Evolutionary conservation across 23 tunicate genomes (phyloP).

Genomic region (Corella eumyota): DNA sequence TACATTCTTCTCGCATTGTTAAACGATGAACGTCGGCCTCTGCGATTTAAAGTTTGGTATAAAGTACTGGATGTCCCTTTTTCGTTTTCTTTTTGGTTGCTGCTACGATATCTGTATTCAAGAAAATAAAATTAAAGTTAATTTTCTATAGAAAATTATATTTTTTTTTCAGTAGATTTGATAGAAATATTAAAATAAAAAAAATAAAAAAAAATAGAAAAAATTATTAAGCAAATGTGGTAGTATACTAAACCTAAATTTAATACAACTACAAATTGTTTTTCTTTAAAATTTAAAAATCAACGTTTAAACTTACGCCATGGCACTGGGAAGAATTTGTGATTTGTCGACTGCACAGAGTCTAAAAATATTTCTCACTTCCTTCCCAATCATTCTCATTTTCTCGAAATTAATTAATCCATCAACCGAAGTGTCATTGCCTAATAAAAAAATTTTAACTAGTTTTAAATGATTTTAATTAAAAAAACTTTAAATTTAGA

Average conservation of each 20-base stretch:
- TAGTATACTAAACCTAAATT: not conserved
- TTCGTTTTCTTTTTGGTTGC: conserved; percentile 46
- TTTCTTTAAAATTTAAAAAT: not conserved
- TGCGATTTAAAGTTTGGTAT: conserved; percentile 65
- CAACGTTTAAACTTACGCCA: conserved; percentile 30
- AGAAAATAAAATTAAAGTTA: too few species aligned
- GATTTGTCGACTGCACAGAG: conserved; percentile 59
- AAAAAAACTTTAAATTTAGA: too few species aligned
- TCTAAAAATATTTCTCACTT: conserved; percentile 73
- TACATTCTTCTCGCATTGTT: conserved; percentile 77
- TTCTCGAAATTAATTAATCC: conserved; percentile 93
- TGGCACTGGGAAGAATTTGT: conserved; percentile 75
- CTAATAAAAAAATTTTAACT: conserved; percentile 21
- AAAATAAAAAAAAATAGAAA: not conserved
- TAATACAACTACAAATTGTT: not conserved
- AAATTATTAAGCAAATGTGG: not conserved
- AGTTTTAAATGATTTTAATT: too few species aligned
- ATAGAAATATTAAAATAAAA: too few species aligned
- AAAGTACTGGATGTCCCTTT: conserved; percentile 14
- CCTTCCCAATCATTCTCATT: conserved; percentile 97
- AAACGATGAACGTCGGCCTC: conserved; percentile 67
- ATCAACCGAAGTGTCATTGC: conserved; percentile 91
- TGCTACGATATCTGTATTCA: too few species aligned
- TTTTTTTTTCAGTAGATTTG: too few species aligned
- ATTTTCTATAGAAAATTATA: too few species aligned